Evolutionary conservation across 2,888 invertebrate species (phyloP), one percentile per base, ranked within the genome.

Genomic region (Plebejus argus): DNA sequence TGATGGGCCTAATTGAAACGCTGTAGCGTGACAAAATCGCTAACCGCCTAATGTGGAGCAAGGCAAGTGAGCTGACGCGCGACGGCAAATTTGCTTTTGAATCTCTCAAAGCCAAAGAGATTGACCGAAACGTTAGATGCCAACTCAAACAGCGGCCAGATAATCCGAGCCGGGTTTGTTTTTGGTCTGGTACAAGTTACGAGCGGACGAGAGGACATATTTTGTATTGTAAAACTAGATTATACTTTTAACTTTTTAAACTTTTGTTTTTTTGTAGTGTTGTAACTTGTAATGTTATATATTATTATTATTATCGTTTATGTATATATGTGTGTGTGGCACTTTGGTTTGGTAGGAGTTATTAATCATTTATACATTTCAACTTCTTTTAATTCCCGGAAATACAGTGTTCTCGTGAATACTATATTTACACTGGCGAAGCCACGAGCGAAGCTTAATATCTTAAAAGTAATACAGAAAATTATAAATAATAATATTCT

Each of bases 101-200:
- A 78, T 76, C 33, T 45, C 77, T 77, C 45, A 76, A 78, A 76
- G 72, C 70, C 70, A 70, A 76, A 76, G 71, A 70, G 76, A 74
- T 78, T 80, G 77, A 79, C 78, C 78, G 70, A 79, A 77, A 58
- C 77, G 78, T 76, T 35, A 77, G 70, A 70, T 74, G 71, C 70
- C 70, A 78, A 79, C 71, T 76, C 79, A 78, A 80, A 79, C 74
- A 78, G 53, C 20, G 74, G 61, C 45, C 28, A 76, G 75, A 76
- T 76, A 77, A 77, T 76, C 58, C n/a, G 76, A 53, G n/a, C 23
- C n/a, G 39, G 49, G 74, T 75, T 76, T 77, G 76, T 77, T 71
- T 53, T 15, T 23, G 10, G 49, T 5, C 18, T 49, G 53, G 74
- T 12, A 2, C 28, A 28, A 28, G 53, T 12, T 49, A 53, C 18